These are phyloP conservation scores for Sminthurinus aureus DNA, from an alignment of 2,888 invertebrate species.

Conservation along the genomic window DNA sequence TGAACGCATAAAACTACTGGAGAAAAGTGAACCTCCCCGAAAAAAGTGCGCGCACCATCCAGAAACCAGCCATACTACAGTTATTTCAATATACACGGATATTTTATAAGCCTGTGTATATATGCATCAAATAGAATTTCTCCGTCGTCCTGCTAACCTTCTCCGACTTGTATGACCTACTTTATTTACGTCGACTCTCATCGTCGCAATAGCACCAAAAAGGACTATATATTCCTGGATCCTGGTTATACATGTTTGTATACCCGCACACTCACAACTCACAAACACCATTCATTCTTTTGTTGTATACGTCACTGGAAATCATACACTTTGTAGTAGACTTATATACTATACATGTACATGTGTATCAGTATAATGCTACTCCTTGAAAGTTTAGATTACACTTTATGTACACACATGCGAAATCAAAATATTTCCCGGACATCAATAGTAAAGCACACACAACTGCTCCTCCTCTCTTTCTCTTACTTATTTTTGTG, in stretches of 20 bases:
- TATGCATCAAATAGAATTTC: not conserved
- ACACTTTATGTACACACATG: too few relatives aligned
- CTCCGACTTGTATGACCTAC: slow-evolving; percentile 13
- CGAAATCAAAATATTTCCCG: too few relatives aligned
- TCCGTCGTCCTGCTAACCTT: slow-evolving; percentile 15
- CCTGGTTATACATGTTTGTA: not conserved
- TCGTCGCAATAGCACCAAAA: slow-evolving; percentile 8
- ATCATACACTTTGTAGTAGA: too few relatives aligned
- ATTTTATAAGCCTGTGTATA: not conserved
- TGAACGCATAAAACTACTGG: not conserved
- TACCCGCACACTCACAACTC: not conserved
- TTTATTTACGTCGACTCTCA: not conserved
- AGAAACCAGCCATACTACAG: not conserved
- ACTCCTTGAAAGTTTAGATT: too few relatives aligned
- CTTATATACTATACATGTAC: too few relatives aligned
- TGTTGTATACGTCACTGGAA: not conserved
- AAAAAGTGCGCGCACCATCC: not conserved
- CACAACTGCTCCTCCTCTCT: too few relatives aligned
- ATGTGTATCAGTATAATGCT: too few relatives aligned
- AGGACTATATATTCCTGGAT: not conserved
- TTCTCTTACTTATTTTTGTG: too few relatives aligned
- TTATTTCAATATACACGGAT: not conserved
- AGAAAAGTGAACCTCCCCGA: not conserved
- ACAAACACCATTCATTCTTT: not conserved
- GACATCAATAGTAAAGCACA: too few relatives aligned